phyloP scores from a whole-genome alignment of 2,113 vertebrate species.

The Heloderma charlesbogerti region DNA sequence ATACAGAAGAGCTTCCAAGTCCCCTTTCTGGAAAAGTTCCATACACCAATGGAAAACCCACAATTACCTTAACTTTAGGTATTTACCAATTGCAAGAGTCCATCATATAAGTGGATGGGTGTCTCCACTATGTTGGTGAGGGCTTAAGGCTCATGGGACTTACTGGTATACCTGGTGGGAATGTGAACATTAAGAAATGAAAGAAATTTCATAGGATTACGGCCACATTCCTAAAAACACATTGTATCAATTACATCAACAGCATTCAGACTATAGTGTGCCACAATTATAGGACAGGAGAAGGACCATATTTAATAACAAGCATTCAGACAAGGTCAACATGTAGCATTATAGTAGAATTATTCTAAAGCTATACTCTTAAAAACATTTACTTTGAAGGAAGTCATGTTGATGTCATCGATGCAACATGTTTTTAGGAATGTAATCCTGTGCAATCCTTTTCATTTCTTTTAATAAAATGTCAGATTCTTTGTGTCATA shows the following conservation, averaged over 20 bases:
- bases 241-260: too few relatives aligned
- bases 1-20: too few relatives aligned
- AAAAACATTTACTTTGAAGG: background rate
- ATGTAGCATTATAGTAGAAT: background rate
- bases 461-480: conserved; percentile 25
- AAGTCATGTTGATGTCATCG: background rate
- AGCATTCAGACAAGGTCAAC: background rate
- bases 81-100: background rate
- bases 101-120: background rate
- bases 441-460: background rate
- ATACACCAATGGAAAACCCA: too few relatives aligned
- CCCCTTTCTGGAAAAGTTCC: too few relatives aligned
- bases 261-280: background rate
- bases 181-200: background rate
- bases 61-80: too few relatives aligned
- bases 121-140: conserved; percentile 46
- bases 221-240: too few relatives aligned
- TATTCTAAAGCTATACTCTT: background rate
- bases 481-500: background rate
- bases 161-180: background rate
- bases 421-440: background rate
- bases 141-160: conserved; percentile 44
- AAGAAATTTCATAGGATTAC: too few relatives aligned
- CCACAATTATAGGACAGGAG: background rate
- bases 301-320: background rate